Evolutionary conservation across 1,140 invertebrate species (phyloP), one percentile per base, ranked within the genome.

Genomic region (Agrypnia vestita): DNA sequence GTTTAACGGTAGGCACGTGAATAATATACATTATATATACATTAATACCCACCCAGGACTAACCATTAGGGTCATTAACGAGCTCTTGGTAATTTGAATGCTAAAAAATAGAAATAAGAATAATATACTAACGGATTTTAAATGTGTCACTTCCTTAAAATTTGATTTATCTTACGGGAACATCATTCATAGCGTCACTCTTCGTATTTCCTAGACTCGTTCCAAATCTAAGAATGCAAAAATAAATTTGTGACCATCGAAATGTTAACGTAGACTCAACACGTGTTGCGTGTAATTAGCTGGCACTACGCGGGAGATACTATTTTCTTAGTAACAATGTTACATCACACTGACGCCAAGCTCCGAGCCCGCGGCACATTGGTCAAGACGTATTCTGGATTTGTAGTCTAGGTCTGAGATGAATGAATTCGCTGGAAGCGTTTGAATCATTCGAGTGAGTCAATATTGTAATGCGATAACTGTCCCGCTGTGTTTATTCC

Each of bases 261-360:
- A 71, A 71, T 71, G 67, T 25, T 13, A 12, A 15, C 19, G 67
- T 13, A 19, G 47, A 71, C 9, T 21, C 46, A 51, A 71, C 67
- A 71, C 35, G 46, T 71, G 67, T 21, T 21, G 25, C 15, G n/a
- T 51, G 44, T 51, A 71, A 25, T 71, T 71, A 49, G 47, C 49
- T 19, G 35, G 15, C 51, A 15, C 67, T 71, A 21, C 47, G 67
- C 12, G 67, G 67, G 67, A 71, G 67, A 71, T 51, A 21, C 8
- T 49, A 21, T 49, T 53, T 71, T 71, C 67, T 71, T 44, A 17
- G 62, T 67, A 67, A 67, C 12, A 12, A 64, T n/a, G 4, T 59
- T 59, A 59, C 21, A 59, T 15, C 55, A 59, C 21, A 15, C 21
- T 59, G 55, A 59, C 15, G 10, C 17, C 55, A 11, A 21, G 55